Percentiles rank a stretch among this genome's conserved stretches.
Evolutionary conservation across 2,888 invertebrate genomes (phyloP).

Genomic region (Heteromurus nitidus): DNA sequence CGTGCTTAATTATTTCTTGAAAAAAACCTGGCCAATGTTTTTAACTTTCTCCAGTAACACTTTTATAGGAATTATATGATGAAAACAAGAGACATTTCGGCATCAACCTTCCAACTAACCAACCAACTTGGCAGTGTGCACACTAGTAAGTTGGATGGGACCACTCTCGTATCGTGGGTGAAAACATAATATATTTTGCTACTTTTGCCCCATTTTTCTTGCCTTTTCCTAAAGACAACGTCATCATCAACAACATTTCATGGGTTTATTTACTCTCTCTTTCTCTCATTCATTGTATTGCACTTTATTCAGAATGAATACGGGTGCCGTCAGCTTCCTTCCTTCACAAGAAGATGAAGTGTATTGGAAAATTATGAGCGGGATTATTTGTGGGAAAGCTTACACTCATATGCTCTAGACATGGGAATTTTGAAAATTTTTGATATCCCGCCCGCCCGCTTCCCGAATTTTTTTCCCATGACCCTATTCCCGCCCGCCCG

Average conservation of each 20-base stretch:
- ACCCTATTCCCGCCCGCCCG: neutral
- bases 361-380: slow-evolving; percentile 20
- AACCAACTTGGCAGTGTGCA: too few relatives aligned
- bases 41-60: too few relatives aligned
- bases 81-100: too few relatives aligned
- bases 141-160: too few relatives aligned
- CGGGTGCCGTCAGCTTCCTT: neutral
- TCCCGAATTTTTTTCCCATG: neutral
- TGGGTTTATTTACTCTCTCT: neutral
- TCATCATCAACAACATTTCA: neutral
- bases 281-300: neutral
- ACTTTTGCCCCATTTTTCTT: neutral
- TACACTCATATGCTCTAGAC: neutral
- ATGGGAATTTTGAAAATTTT: neutral
- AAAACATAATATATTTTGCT: too few relatives aligned
- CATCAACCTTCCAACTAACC: too few relatives aligned
- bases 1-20: too few relatives aligned
- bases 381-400: neutral
- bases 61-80: too few relatives aligned
- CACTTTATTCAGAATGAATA: neutral
- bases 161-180: neutral
- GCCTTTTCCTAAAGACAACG: neutral
- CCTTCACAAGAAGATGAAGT: slow-evolving; percentile 7
- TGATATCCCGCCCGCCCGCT: neutral
- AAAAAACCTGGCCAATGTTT: too few relatives aligned